Evolutionary conservation across 2,113 vertebrate species (phyloP).

Genomic region (Prionailurus bengalensis): DNA sequence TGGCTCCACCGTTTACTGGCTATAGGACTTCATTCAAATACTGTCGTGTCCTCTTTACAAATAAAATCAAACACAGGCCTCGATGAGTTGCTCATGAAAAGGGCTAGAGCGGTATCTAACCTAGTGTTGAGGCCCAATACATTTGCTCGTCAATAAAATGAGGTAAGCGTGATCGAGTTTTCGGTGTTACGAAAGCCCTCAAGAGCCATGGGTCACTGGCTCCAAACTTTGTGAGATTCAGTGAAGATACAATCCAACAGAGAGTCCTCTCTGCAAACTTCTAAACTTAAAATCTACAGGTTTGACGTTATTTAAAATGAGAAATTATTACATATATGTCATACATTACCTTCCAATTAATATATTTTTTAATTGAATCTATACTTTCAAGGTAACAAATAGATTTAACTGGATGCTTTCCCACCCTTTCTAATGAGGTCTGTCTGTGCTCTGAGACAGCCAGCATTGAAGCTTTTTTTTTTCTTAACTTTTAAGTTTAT

Average conservation of each 20-base stretch:
- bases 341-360: background rate
- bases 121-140: fast-evolving
- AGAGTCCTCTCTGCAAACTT: fast-evolving
- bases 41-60: background rate
- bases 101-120: too few species aligned
- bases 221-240: fast-evolving
- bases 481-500: too few species aligned
- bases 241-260: background rate
- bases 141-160: background rate
- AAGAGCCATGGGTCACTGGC: background rate
- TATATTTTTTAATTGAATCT: background rate
- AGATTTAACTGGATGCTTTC: background rate
- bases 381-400: background rate
- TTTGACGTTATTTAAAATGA: background rate
- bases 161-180: background rate
- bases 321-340: background rate
- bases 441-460: background rate
- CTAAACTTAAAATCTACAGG: background rate
- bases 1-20: fast-evolving
- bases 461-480: background rate
- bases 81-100: fast-evolving
- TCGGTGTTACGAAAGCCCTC: background rate
- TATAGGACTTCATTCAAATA: fast-evolving
- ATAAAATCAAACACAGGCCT: background rate
- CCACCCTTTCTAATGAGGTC: background rate